phyloP scores from a whole-genome alignment of 2,888 invertebrate genomes.

The Azorinus chamasolen region DNA sequence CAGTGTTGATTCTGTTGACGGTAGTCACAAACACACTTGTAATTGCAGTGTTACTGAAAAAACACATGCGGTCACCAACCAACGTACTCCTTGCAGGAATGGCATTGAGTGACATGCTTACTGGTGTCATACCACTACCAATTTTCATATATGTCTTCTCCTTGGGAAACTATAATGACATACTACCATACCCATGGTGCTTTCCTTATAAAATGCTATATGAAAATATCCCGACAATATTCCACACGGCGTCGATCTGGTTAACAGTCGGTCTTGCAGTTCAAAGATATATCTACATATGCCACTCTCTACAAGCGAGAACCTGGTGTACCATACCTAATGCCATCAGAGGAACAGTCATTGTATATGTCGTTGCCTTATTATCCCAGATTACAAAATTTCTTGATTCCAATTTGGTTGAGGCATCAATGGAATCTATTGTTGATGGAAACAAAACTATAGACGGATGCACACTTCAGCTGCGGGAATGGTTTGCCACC shows the following conservation, averaged over 20 bases:
- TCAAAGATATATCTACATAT: conserved; percentile 97
- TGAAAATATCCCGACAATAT: conserved; percentile 87
- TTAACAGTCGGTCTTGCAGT: conserved; percentile 95
- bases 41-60: conserved; percentile 94
- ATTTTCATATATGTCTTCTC: conserved; percentile 97
- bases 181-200: conserved; percentile 91
- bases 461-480: conserved; percentile 67
- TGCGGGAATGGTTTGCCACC: conserved; percentile 67
- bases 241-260: conserved; percentile 98
- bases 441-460: conserved; percentile 70
- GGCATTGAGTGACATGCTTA: conserved; percentile 98
- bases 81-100: conserved; percentile 98
- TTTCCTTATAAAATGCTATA: conserved; percentile 89
- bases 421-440: conserved; percentile 89
- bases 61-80: conserved; percentile 97
- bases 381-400: conserved; percentile 94
- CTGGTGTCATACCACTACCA: conserved; percentile 87
- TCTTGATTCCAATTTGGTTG: conserved; percentile 90
- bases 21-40: conserved; percentile 96
- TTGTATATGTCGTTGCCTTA: conserved; percentile 93
- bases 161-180: conserved; percentile 94
- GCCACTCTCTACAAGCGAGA: conserved; percentile 95
- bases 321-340: conserved; percentile 90
- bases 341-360: conserved; percentile 91
- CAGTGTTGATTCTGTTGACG: conserved; percentile 94